Conservation (phyloP, 1,140 invertebrate species). For the Mizuhopecten yessoensis region DNA sequence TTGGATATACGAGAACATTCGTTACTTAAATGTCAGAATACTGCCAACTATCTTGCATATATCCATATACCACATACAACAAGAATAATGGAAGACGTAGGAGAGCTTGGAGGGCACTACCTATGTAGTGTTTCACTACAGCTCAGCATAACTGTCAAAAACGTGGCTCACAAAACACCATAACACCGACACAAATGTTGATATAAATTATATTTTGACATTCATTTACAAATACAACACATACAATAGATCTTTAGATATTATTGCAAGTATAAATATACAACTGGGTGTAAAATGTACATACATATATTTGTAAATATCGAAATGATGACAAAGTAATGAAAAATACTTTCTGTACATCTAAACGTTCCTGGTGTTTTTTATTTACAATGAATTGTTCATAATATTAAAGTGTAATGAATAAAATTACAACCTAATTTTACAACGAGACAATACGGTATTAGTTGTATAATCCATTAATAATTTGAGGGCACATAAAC, state of each 20-base stretch:
- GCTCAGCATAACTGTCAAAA: too few relatives aligned
- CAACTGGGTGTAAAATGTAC: not conserved
- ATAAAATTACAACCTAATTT: conserved; percentile 21
- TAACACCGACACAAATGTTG: not conserved
- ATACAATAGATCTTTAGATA: conserved; percentile 3
- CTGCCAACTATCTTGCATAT: not conserved
- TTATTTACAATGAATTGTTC: not conserved
- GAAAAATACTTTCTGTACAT: conserved; percentile 13
- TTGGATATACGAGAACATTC: not conserved
- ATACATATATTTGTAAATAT: not conserved
- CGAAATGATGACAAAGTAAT: not conserved
- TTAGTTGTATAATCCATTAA: not conserved
- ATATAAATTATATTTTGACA: conserved; percentile 36
- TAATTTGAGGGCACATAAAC: not conserved
- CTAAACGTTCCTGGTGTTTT: not conserved
- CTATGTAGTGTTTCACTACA: too few relatives aligned
- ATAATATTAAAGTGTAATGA: not conserved
- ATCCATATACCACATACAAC: not conserved
- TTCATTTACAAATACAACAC: conserved; percentile 39
- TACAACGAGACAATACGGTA: not conserved
- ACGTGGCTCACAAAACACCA: too few relatives aligned
- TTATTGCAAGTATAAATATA: conserved; percentile 32
- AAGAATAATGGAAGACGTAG: not conserved
- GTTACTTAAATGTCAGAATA: not conserved
- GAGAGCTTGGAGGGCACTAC: not conserved